Base-by-base conservation (phyloP, 30 jellyfish, hydroid and myxozoan genomes). In the Phacellophora camtschatica region DNA sequence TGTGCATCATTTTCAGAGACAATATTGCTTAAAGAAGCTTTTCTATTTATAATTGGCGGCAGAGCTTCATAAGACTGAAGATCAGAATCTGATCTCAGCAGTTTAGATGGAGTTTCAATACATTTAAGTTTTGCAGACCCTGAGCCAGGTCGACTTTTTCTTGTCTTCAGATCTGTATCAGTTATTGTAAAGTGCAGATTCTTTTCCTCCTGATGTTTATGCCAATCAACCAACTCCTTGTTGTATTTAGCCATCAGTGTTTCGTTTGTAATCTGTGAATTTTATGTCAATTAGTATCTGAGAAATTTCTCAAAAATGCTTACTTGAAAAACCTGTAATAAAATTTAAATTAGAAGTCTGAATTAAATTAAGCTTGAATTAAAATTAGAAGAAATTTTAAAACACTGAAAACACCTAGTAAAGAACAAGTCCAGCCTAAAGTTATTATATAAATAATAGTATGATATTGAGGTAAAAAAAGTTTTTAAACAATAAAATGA, bases 241-340 rank as follows among this genome's bases (percentile, higher is more conserved):
- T 81, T 84, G 81, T 73, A 89, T 74, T 58, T 63, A 0, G 87
- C 90, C 97, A 82, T 89, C 61, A 67, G 69, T 3, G 97, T 81
- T 54, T 89, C 95, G 57, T 89, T 78, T 29, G 82, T 68, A 9
- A 89, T 83, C 97, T 89, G n/a, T n/a, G n/a, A n/a, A n/a, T n/a
- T n/a, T n/a, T n/a, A n/a, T n/a, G n/a, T n/a, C n/a, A n/a, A n/a
- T n/a, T n/a, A n/a, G n/a, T n/a, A n/a, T n/a, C n/a, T n/a, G n/a
- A n/a, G n/a, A n/a, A n/a, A n/a, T n/a, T n/a, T n/a, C n/a, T n/a
- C n/a, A n/a, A n/a, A n/a, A n/a, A n/a, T n/a, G n/a, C n/a, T n/a
- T n/a, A n/a, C n/a, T n/a, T n/a, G n/a, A n/a, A n/a, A n/a, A n/a
- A n/a, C n/a, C n/a, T n/a, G n/a, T n/a, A n/a, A n/a, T n/a, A n/a